Evolutionary conservation across 2,888 invertebrate genomes (phyloP).

Genomic region (Cosmopolites sordidus): DNA sequence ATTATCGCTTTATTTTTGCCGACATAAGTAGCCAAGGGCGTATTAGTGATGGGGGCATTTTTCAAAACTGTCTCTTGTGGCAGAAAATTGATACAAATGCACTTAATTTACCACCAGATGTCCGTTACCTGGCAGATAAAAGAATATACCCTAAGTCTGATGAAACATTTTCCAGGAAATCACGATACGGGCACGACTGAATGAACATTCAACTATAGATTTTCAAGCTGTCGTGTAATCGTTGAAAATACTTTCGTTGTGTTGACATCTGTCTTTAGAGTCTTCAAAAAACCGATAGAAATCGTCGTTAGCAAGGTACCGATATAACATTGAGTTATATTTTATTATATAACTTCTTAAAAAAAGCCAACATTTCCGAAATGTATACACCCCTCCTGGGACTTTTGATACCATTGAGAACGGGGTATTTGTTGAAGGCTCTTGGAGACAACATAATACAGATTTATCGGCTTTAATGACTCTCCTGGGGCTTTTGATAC

Average conservation of each 20-base stretch:
- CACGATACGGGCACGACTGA: conserved; percentile 9
- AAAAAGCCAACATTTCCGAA: conserved; percentile 25
- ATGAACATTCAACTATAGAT: conserved; percentile 18
- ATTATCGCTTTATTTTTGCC: neutral
- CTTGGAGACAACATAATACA: conserved; percentile 30
- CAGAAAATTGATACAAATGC: conserved; percentile 6
- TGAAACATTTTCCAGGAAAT: conserved; percentile 25
- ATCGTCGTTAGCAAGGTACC: conserved; percentile 18
- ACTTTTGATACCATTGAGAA: too few species aligned
- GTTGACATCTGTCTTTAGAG: conserved; percentile 15
- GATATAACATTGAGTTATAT: conserved; percentile 30
- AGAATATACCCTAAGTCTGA: conserved; percentile 18
- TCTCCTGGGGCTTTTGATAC: too few species aligned
- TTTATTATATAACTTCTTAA: conserved; percentile 33
- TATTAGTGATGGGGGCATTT: too few species aligned
- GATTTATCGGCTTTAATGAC: too few species aligned
- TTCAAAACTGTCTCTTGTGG: too few species aligned
- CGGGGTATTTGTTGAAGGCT: conserved; percentile 17
- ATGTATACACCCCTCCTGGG: conserved; percentile 30
- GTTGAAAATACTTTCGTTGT: conserved; percentile 24
- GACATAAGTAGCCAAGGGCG: neutral
- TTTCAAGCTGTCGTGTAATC: conserved; percentile 14
- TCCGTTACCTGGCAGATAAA: conserved; percentile 6
- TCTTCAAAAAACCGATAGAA: conserved; percentile 17
- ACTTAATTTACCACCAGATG: conserved; percentile 13